Evolutionary conservation across 2,113 vertebrate species (phyloP).

Genomic region (Suncus etruscus): DNA sequence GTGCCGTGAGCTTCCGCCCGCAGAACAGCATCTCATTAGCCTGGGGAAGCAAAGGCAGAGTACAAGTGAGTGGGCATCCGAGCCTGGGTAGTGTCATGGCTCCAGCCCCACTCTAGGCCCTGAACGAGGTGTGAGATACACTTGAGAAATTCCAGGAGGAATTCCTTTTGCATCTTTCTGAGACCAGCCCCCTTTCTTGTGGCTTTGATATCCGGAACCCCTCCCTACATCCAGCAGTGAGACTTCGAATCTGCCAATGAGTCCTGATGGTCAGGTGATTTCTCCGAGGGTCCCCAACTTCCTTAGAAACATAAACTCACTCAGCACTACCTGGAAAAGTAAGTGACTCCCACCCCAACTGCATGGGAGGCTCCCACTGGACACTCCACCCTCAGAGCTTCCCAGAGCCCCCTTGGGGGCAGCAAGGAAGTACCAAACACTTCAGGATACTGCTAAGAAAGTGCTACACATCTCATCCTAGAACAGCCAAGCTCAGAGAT

Average conservation of each 20-base stretch:
- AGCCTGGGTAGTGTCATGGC: accelerated
- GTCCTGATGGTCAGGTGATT: no score
- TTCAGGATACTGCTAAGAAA: background rate
- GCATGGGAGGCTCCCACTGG: no score
- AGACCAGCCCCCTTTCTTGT: background rate
- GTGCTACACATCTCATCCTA: accelerated
- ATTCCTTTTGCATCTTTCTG: background rate
- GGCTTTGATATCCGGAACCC: no score
- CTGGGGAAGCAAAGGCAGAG: conserved; percentile 85
- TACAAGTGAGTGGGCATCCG: conserved; percentile 24
- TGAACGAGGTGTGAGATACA: background rate
- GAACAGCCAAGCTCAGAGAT: accelerated
- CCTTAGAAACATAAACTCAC: no score
- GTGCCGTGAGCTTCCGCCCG: conserved; percentile 96
- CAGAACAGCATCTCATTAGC: conserved; percentile 99
- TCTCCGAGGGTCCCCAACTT: no score
- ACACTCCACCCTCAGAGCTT: no score
- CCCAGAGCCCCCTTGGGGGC: no score
- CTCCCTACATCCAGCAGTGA: no score
- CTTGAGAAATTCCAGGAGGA: background rate
- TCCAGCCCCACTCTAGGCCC: background rate
- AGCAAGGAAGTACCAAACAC: no score
- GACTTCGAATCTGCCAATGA: no score
- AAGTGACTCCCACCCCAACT: no score
- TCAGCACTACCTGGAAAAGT: no score